These are phyloP conservation scores for Caprella mutica DNA, from an alignment of 2,888 invertebrate genomes.

Conservation along the genomic window DNA sequence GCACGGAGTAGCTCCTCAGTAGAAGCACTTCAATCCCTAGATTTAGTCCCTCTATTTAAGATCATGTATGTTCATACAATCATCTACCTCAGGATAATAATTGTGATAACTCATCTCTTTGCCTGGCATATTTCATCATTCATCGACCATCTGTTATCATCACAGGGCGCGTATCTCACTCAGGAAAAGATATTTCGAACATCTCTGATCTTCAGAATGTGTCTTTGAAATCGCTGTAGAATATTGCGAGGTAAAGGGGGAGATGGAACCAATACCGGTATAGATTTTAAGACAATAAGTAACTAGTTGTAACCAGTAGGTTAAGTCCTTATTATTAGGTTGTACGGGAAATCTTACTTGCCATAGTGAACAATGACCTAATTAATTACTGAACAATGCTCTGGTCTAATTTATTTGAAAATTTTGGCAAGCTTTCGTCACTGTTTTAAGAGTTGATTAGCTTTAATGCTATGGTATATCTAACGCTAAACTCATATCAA, in stretches of 20 bases:
- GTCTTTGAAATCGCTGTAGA: too few species aligned
- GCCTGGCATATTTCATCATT: neutral
- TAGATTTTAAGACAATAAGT: conserved; percentile 4
- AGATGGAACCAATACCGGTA: conserved; percentile 12
- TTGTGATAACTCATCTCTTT: neutral
- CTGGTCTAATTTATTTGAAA: too few species aligned
- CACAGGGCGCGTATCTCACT: too few species aligned
- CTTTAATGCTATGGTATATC: too few species aligned
- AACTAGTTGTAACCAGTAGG: neutral
- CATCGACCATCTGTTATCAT: neutral
- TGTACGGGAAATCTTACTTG: too few species aligned
- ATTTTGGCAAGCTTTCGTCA: too few species aligned
- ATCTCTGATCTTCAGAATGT: too few species aligned
- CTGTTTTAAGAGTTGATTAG: too few species aligned
- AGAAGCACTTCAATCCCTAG: neutral
- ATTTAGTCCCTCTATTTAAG: neutral
- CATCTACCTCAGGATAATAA: neutral
- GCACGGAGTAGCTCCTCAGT: neutral
- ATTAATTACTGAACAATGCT: too few species aligned
- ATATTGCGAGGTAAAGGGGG: neutral
- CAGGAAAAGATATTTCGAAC: too few species aligned
- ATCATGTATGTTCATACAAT: neutral
- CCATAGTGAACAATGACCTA: too few species aligned
- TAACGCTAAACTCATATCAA: too few species aligned
- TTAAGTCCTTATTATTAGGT: neutral